A percentile compares a stretch with the other conserved stretches of the same genome.
Conservation (phyloP, 1,140 invertebrate species). For the Sycophila sp. region DNA sequence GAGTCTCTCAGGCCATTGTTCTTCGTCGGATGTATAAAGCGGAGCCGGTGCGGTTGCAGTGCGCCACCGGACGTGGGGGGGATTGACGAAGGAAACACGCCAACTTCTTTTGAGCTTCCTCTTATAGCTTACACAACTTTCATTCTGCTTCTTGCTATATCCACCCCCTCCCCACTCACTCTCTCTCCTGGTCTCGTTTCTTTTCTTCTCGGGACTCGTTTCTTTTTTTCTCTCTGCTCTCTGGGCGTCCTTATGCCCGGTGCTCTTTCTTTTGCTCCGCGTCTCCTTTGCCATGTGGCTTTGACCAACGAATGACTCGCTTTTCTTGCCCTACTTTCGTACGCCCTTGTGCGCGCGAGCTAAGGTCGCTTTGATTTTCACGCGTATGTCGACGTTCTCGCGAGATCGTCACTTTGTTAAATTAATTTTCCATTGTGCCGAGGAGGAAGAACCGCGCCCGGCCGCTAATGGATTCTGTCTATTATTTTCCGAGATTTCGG, state of each 20-base stretch:
- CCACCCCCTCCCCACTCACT: not conserved
- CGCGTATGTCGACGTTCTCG: not conserved
- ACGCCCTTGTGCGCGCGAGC: not conserved
- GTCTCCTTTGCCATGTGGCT: not conserved
- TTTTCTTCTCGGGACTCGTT: no score
- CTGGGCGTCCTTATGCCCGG: not conserved
- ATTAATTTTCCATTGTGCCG: no score
- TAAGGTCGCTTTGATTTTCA: not conserved
- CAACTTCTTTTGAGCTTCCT: conserved; percentile 12
- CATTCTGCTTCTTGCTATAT: not conserved
- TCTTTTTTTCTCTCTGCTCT: not conserved
- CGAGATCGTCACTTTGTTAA: no score
- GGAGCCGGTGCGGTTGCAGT: not conserved
- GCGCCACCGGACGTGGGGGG: not conserved
- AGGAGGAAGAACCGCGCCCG: no score
- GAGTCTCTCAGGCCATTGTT: not conserved
- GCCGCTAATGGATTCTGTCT: no score
- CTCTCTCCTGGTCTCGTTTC: not conserved
- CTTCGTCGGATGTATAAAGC: not conserved
- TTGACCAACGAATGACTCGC: conserved; percentile 3
- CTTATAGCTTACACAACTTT: conserved; percentile 14
- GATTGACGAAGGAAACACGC: conserved; percentile 13
- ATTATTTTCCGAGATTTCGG: no score
- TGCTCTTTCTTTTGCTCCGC: not conserved
- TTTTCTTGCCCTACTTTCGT: conserved; percentile 3